These are phyloP conservation scores for Eilema sororculum DNA, from an alignment of 2,888 invertebrate species.

Conservation along the genomic window DNA sequence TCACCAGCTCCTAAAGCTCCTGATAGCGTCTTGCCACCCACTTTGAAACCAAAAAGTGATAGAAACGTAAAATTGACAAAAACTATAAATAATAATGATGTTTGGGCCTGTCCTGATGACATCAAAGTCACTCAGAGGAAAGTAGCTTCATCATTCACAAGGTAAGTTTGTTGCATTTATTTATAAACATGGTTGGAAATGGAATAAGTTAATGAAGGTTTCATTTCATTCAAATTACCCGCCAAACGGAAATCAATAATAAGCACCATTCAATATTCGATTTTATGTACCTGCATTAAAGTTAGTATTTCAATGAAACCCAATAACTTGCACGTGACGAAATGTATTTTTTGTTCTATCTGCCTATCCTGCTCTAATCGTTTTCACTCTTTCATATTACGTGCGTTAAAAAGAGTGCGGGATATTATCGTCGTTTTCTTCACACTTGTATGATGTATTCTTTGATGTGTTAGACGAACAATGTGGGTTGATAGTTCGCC, in stretches of 20 bases:
- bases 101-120: slow-evolving; percentile 76
- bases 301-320: slow-evolving; percentile 41
- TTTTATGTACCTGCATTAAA: slow-evolving; percentile 25
- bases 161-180: slow-evolving; percentile 60
- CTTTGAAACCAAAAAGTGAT: slow-evolving; percentile 71
- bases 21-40: slow-evolving; percentile 72
- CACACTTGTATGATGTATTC: slow-evolving; percentile 62
- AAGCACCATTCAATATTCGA: slow-evolving; percentile 29
- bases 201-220: slow-evolving; percentile 15
- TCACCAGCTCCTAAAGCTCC: slow-evolving; percentile 54
- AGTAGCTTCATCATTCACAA: slow-evolving; percentile 56
- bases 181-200: slow-evolving; percentile 18
- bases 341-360: slow-evolving; percentile 49
- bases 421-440: slow-evolving; percentile 57
- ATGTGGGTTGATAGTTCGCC: slow-evolving; percentile 50
- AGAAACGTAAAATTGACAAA: slow-evolving; percentile 71
- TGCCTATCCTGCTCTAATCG: slow-evolving; percentile 56
- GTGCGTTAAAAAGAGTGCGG: slow-evolving; percentile 45
- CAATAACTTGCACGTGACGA: slow-evolving; percentile 63
- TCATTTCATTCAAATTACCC: slow-evolving; percentile 52
- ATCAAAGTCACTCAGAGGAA: slow-evolving; percentile 61
- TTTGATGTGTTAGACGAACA: slow-evolving; percentile 61
- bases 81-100: slow-evolving; percentile 81
- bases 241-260: slow-evolving; percentile 41
- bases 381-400: slow-evolving; percentile 41